Conservation (phyloP, 1,140 invertebrate genomes). For the Cardiocondyla obscurior region DNA sequence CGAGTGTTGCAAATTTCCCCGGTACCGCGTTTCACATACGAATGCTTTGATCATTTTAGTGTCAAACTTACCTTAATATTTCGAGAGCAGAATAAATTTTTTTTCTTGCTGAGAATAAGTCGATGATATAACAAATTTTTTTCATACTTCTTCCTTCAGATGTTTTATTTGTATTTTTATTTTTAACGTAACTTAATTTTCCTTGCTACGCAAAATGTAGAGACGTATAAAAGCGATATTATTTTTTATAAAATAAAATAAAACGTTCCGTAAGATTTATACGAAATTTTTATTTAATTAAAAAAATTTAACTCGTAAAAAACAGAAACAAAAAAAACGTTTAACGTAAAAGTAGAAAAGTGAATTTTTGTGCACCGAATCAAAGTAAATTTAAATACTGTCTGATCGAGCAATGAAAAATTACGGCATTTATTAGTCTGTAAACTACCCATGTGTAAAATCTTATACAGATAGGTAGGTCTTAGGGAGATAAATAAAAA, state of each 20-base stretch:
- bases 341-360: background rate
- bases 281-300: too few species aligned
- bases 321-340: background rate
- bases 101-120: background rate
- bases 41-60: background rate
- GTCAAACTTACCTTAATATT: background rate
- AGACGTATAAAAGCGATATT: too few species aligned
- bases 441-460: background rate
- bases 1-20: background rate
- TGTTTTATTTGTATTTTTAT: background rate
- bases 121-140: background rate
- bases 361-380: background rate
- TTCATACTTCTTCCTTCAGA: background rate
- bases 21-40: background rate
- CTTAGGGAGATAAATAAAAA: too few species aligned
- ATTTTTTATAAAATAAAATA: too few species aligned
- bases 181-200: too few species aligned
- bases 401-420: background rate
- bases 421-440: constrained; percentile 4
- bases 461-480: too few species aligned
- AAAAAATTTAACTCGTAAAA: background rate
- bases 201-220: too few species aligned
- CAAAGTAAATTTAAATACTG: background rate
- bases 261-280: too few species aligned
- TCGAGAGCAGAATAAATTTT: background rate